These are phyloP conservation scores for Picus viridis DNA, from an alignment of 2,797 vertebrate species.

Conservation along the genomic window DNA sequence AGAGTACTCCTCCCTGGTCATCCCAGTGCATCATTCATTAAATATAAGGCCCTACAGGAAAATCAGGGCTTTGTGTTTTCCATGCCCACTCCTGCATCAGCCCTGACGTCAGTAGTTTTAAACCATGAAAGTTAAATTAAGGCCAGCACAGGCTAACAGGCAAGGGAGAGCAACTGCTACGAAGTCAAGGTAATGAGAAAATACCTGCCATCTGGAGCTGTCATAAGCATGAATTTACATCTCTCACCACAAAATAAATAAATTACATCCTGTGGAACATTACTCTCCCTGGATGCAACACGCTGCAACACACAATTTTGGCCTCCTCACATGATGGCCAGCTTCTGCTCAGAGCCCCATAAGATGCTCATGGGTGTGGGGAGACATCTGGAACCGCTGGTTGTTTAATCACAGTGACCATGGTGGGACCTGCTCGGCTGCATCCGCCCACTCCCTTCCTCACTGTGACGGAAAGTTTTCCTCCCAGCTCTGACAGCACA, in stretches of 20 bases:
- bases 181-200: constrained; percentile 28
- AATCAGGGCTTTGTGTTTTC: not conserved
- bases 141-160: not conserved
- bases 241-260: constrained; percentile 38
- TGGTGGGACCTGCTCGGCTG: not conserved
- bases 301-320: not conserved
- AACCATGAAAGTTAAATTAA: not conserved
- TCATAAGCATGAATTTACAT: constrained; percentile 11
- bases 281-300: not conserved
- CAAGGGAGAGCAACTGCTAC: not conserved
- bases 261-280: not conserved
- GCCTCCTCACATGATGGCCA: not conserved
- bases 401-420: not conserved
- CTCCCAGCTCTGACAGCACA: not conserved
- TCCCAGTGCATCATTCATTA: constrained; percentile 57
- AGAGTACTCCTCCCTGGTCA: not conserved
- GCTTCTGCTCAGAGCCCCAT: not conserved
- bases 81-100: not conserved
- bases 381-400: not conserved
- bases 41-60: constrained; percentile 46
- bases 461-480: constrained; percentile 38
- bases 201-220: constrained; percentile 60
- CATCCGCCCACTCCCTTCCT: not conserved
- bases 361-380: rapidly evolving
- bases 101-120: not conserved